These are phyloP conservation scores for Slavum lentiscoides DNA, from an alignment of 2,888 invertebrate species.

Conservation along the genomic window DNA sequence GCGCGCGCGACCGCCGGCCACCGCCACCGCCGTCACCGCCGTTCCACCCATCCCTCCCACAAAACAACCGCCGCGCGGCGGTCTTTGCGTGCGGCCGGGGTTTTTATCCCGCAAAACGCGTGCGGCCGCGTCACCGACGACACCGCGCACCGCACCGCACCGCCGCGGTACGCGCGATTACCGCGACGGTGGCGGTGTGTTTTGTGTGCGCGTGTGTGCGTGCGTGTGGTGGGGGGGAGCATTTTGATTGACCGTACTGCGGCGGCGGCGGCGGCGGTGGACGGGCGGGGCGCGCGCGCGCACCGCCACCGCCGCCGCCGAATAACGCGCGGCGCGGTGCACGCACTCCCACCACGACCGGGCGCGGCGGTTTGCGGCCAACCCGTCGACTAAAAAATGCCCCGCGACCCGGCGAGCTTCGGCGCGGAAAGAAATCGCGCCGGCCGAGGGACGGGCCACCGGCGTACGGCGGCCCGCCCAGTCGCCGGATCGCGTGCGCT, in stretches of 20 bases:
- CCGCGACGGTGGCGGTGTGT: background rate
- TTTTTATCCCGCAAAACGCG: conserved; percentile 52
- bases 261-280: background rate
- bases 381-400: conserved; percentile 58
- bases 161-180: too few species aligned
- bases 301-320: conserved; percentile 57
- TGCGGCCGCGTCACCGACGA: conserved; percentile 61
- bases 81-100: conserved; percentile 50
- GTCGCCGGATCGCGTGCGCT: conserved; percentile 16
- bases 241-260: conserved; percentile 49
- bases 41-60: background rate
- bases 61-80: background rate
- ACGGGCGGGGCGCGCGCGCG: background rate
- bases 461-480: conserved; percentile 40
- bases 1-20: conserved; percentile 10
- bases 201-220: too few species aligned
- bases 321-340: conserved; percentile 11
- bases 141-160: conserved; percentile 58
- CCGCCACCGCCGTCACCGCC: background rate
- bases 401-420: conserved; percentile 61
- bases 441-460: conserved; percentile 63
- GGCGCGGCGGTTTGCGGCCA: conserved; percentile 58
- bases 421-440: conserved; percentile 65
- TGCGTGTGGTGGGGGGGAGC: conserved; percentile 55
- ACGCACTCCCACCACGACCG: conserved; percentile 57